A percentile compares a stretch with the other conserved stretches of the same genome.
Conservation (phyloP, 2,888 invertebrate species). For the Piscicola geometra region DNA sequence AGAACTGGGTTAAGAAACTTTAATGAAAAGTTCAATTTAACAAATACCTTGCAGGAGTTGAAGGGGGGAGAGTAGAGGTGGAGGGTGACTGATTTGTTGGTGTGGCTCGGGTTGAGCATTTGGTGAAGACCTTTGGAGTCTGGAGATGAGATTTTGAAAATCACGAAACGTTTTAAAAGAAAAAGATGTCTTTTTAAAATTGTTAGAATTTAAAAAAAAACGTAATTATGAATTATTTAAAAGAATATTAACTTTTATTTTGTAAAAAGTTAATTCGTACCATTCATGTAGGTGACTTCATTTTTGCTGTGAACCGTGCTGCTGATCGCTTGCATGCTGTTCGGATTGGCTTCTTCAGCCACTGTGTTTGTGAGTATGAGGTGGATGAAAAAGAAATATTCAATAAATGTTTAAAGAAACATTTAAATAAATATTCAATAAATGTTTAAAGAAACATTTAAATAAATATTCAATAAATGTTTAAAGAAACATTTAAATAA, state of each 20-base stretch:
- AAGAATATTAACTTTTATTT: no score
- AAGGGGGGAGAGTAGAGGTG: conserved; percentile 95
- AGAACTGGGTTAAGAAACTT: no score
- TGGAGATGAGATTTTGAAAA: neutral
- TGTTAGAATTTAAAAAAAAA: neutral
- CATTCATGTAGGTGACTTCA: conserved; percentile 89
- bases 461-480: no score
- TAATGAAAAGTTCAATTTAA: no score
- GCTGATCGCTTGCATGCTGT: conserved; percentile 65
- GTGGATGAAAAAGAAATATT: no score
- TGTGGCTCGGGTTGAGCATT: conserved; percentile 86
- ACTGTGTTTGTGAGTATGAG: no score
- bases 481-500: no score
- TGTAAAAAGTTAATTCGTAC: conserved; percentile 65
- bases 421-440: no score
- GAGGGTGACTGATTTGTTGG: conserved; percentile 80
- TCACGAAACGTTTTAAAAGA: neutral
- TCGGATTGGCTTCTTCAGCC: conserved; percentile 45
- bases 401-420: no score
- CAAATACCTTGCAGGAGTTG: conserved; percentile 68
- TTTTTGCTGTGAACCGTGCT: conserved; percentile 67
- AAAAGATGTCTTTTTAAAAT: neutral
- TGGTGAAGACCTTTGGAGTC: conserved; percentile 82
- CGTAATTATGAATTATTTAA: neutral
- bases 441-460: no score